These are phyloP conservation scores for Latrodectus hesperus DNA, from an alignment of 2,888 invertebrate species.

Conservation along the genomic window DNA sequence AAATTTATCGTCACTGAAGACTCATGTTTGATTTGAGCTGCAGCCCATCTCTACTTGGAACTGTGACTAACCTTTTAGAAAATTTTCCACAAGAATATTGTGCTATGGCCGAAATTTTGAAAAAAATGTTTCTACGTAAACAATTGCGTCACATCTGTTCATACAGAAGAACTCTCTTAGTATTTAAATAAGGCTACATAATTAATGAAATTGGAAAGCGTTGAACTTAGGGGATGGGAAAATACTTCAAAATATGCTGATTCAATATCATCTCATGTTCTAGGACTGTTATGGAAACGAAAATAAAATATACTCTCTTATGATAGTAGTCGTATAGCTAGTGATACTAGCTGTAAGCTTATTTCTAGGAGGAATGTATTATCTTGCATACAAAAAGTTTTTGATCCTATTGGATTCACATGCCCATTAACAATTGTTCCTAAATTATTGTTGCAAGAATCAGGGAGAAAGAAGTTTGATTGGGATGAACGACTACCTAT, in stretches of 20 bases:
- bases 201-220: not conserved
- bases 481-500: not conserved
- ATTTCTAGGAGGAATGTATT: not conserved
- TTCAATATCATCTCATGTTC: too few relatives aligned
- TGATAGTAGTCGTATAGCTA: too few relatives aligned
- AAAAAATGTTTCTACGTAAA: not conserved
- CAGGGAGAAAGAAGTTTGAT: not conserved
- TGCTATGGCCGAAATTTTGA: not conserved
- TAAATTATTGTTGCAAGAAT: constrained; percentile 6
- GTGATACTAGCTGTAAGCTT: too few relatives aligned
- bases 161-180: not conserved
- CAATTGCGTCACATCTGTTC: not conserved
- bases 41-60: not conserved
- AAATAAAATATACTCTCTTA: too few relatives aligned
- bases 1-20: not conserved
- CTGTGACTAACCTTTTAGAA: not conserved
- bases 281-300: too few relatives aligned
- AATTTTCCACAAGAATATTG: not conserved
- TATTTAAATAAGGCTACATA: not conserved
- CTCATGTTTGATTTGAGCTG: not conserved
- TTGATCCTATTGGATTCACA: not conserved
- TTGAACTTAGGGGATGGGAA: not conserved
- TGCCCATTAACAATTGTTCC: not conserved
- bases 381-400: not conserved
- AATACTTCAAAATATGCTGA: not conserved